Base-by-base conservation (phyloP, 2,888 invertebrate species). In the Ormia ochracea region DNA sequence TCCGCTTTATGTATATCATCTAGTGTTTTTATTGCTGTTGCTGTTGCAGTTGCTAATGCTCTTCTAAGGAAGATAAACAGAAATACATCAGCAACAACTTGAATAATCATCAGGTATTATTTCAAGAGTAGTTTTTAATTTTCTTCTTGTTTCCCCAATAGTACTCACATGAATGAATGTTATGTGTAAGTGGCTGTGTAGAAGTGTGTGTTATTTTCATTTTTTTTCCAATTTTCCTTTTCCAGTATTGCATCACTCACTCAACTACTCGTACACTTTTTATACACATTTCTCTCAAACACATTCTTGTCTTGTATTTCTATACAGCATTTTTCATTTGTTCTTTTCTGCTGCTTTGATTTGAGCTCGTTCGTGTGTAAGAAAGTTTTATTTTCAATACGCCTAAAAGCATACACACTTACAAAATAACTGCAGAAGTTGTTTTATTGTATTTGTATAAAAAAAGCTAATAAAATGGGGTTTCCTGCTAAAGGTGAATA, bases 61-160 rank as follows among this genome's bases (percentile, higher is more conserved):
- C 23, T 31, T 33, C 17, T 28, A 28, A 50, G 17, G 19, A n/a
- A 43, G 12, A 26, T 9, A 19, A 58, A 59, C n/a, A 50, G 10
- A 19, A 54, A 33, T 5, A 48, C 26, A 45, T 12, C 26, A 45
- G 17, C 38, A 65, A 50, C 28, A 77, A 58, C 50, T 41, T 5
- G 19, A 58, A 50, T 70, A 58, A 68, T 78, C 59, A 66, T 61
- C 48, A 78, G 72, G 45, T 78, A 68, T 78, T 78, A 63, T 74
- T 79, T 69, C 43, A 69, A 79, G 68, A 74, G 69, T 21, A 70
- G 78, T 68, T 68, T 73, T 73, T 73, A 73, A 78, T 78, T 78
- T 73, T 54, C 54, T 56, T 38, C 19, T 69, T 63, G 73, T 56
- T 78, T 48, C 73, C 19, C n/a, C 26, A 26, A 14, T n/a, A 23